Percentiles rank a stretch among this genome's conserved stretches.
Evolutionary conservation across 2,113 vertebrate species (phyloP).

Genomic region (Budorcas taxicolor): DNA sequence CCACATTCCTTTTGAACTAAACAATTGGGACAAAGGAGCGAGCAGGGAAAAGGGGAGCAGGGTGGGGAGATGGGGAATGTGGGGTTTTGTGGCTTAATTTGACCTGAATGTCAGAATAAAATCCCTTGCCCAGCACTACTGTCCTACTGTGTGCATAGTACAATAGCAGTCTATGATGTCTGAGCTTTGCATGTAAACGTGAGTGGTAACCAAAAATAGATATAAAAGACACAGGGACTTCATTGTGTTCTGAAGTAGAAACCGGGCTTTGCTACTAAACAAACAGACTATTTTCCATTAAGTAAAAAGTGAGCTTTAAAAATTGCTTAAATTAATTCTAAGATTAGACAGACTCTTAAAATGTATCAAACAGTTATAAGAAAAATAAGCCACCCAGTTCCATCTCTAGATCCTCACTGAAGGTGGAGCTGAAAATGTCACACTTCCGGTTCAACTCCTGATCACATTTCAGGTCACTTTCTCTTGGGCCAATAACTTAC

Average conservation of each 20-base stretch:
- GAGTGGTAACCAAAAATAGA: neutral
- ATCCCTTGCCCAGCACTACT: constrained; percentile 10
- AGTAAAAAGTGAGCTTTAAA: neutral
- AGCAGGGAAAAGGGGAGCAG: neutral
- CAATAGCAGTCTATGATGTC: neutral
- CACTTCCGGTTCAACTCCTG: neutral
- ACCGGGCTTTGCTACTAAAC: neutral
- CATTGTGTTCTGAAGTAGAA: constrained; percentile 6
- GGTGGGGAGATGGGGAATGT: neutral
- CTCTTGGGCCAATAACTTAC: constrained; percentile 8
- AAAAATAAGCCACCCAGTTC: neutral
- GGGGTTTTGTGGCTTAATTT: constrained; percentile 52
- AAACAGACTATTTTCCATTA: neutral
- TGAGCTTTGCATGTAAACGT: constrained; percentile 1
- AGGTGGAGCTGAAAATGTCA: neutral
- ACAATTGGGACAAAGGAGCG: constrained; percentile 50
- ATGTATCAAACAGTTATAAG: neutral
- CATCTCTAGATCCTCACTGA: neutral
- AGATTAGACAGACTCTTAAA: neutral
- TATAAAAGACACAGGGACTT: neutral
- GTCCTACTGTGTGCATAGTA: constrained; percentile 26
- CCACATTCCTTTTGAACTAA: constrained; percentile 68
- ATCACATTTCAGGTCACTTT: neutral
- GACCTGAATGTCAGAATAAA: constrained; percentile 48
- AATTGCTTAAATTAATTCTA: constrained; percentile 4